Percentiles rank a stretch among this genome's conserved stretches.
Conservation (phyloP, 2,888 invertebrate species). For the Apoda limacodes region DNA sequence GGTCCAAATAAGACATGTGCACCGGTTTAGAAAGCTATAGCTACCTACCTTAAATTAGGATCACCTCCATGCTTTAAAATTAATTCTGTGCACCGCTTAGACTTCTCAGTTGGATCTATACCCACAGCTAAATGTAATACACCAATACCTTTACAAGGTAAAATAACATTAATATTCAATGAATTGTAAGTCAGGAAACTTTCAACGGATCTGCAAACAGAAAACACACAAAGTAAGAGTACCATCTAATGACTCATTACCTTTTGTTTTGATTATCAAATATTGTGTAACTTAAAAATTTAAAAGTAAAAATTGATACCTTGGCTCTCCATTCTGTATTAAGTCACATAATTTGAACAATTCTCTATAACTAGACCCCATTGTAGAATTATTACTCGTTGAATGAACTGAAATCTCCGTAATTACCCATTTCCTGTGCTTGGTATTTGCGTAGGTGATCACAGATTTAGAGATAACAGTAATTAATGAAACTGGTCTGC, state of each 20-base stretch:
- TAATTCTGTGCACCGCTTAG: constrained; percentile 73
- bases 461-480: too few relatives aligned
- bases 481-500: too few relatives aligned
- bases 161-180: constrained; percentile 76
- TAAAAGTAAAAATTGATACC: constrained; percentile 37
- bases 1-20: not conserved
- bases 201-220: constrained; percentile 53
- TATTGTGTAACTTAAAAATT: too few relatives aligned
- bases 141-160: constrained; percentile 78
- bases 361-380: constrained; percentile 53
- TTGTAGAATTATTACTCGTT: too few relatives aligned
- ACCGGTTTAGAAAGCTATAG: not conserved
- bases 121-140: constrained; percentile 84
- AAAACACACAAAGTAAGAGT: too few relatives aligned
- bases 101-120: constrained; percentile 73
- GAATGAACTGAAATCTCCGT: too few relatives aligned
- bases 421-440: constrained; percentile 3
- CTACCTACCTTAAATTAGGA: constrained; percentile 75
- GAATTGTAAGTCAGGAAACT: constrained; percentile 46
- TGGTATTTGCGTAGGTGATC: constrained; percentile 2
- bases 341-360: constrained; percentile 72
- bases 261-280: too few relatives aligned
- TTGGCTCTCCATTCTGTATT: constrained; percentile 71
- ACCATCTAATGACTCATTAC: not conserved
- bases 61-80: constrained; percentile 77